These are phyloP conservation scores for Poeciliopsis presidionis DNA, from an alignment of 2,797 vertebrate genomes.

Conservation along the genomic window DNA sequence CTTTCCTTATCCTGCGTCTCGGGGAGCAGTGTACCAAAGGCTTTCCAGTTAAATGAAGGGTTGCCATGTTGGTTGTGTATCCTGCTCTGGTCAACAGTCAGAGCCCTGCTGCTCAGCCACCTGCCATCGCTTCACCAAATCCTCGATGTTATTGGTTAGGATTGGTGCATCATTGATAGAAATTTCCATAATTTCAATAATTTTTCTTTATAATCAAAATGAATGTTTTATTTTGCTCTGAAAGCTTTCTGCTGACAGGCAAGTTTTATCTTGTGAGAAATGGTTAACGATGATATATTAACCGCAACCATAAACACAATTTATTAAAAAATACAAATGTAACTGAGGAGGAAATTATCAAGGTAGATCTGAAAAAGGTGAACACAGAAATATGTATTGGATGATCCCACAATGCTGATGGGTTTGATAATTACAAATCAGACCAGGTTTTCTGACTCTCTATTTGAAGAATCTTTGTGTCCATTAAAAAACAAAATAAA, in stretches of 20 bases:
- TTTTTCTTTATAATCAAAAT: not conserved
- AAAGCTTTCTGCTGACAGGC: not conserved
- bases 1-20: not conserved
- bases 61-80: slow-evolving; percentile 9
- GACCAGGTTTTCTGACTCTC: not conserved
- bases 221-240: not conserved
- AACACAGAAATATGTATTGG: not conserved
- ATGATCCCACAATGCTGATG: not conserved
- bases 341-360: not conserved
- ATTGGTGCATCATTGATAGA: not conserved
- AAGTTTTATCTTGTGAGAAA: not conserved
- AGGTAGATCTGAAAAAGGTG: not conserved
- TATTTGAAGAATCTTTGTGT: not conserved
- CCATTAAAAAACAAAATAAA: not conserved
- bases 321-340: not conserved
- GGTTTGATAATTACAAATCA: not conserved
- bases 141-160: not conserved
- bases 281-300: not conserved
- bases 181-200: not conserved
- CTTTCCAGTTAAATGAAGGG: slow-evolving; percentile 4
- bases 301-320: not conserved
- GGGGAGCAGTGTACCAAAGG: not conserved
- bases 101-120: slow-evolving; percentile 25
- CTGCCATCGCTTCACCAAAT: slow-evolving; percentile 7
- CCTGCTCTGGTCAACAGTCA: slow-evolving; percentile 9